Conservation (phyloP, 2,113 vertebrate genomes). For the Lipophrys pholis region DNA sequence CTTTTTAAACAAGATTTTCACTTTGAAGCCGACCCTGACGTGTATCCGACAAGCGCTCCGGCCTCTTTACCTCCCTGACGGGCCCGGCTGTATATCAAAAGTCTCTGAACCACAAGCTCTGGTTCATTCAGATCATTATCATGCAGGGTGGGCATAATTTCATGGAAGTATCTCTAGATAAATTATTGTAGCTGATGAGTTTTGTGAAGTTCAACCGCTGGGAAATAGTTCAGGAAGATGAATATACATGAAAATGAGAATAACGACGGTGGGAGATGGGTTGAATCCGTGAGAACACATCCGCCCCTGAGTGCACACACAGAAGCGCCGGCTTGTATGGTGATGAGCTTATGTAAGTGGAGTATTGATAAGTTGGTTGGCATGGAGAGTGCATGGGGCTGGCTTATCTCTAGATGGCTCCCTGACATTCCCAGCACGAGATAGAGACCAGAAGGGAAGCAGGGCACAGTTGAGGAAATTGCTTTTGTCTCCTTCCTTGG, state of each 20-base stretch:
- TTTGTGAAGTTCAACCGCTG: slow-evolving; percentile 13
- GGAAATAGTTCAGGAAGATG: slow-evolving; percentile 13
- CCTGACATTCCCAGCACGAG: slow-evolving; percentile 28
- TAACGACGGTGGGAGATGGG: slow-evolving; percentile 8
- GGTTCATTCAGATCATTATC: slow-evolving; percentile 30
- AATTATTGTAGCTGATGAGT: slow-evolving; percentile 39
- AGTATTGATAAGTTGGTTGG: slow-evolving; percentile 35
- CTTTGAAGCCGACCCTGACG: slow-evolving; percentile 43
- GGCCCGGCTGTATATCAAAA: slow-evolving; percentile 5
- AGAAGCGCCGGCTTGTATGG: slow-evolving; percentile 3
- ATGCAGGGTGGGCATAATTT: slow-evolving; percentile 15
- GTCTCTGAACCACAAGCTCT: slow-evolving; percentile 8
- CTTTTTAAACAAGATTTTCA: slow-evolving; percentile 57
- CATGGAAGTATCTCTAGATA: slow-evolving; percentile 30
- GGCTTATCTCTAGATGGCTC: slow-evolving; percentile 29
- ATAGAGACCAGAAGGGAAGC: background rate
- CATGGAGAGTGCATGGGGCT: slow-evolving; percentile 10
- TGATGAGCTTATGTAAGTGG: slow-evolving; percentile 38
- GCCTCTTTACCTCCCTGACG: background rate
- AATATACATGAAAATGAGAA: slow-evolving; percentile 15
- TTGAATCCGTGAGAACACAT: slow-evolving; percentile 2
- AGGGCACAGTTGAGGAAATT: slow-evolving; percentile 20
- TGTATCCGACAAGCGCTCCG: slow-evolving; percentile 5
- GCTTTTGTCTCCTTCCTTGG: slow-evolving; percentile 19
- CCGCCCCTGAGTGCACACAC: slow-evolving; percentile 9